Percentiles rank a stretch among this genome's conserved stretches.
phyloP scores from a whole-genome alignment of 2,888 invertebrate species.

The Cordilura impudica region DNA sequence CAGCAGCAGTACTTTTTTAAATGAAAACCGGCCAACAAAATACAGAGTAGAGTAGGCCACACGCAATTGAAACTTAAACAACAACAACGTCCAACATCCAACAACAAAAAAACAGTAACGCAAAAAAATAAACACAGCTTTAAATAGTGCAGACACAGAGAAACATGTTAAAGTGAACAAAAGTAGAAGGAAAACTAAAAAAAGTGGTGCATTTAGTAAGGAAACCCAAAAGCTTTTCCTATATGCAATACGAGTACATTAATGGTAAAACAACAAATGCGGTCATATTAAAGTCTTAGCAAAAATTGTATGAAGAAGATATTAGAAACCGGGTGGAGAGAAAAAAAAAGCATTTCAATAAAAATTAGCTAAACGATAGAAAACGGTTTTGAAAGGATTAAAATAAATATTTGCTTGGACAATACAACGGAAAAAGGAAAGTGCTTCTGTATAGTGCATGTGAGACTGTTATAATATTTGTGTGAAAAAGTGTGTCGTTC shows the following conservation, averaged over 20 bases:
- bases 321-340: slow-evolving; percentile 48
- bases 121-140: slow-evolving; percentile 36
- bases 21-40: slow-evolving; percentile 45
- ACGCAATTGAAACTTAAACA: slow-evolving; percentile 50
- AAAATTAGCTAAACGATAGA: neutral
- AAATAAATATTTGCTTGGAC: neutral
- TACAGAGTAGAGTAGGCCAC: slow-evolving; percentile 63
- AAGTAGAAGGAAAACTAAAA: slow-evolving; percentile 9
- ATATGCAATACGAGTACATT: slow-evolving; percentile 36
- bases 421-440: neutral
- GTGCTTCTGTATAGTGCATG: neutral
- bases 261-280: slow-evolving; percentile 51
- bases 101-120: slow-evolving; percentile 45
- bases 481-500: neutral
- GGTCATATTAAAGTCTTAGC: slow-evolving; percentile 60
- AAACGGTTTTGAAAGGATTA: neutral
- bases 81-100: slow-evolving; percentile 15
- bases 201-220: slow-evolving; percentile 52
- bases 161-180: slow-evolving; percentile 22
- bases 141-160: slow-evolving; percentile 26
- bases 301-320: slow-evolving; percentile 20
- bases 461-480: neutral
- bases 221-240: slow-evolving; percentile 54
- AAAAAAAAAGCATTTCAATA: neutral
- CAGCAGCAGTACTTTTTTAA: slow-evolving; percentile 2